Evolutionary conservation across 2,797 vertebrate species (phyloP).

Genomic region (Anguilla anguilla): DNA sequence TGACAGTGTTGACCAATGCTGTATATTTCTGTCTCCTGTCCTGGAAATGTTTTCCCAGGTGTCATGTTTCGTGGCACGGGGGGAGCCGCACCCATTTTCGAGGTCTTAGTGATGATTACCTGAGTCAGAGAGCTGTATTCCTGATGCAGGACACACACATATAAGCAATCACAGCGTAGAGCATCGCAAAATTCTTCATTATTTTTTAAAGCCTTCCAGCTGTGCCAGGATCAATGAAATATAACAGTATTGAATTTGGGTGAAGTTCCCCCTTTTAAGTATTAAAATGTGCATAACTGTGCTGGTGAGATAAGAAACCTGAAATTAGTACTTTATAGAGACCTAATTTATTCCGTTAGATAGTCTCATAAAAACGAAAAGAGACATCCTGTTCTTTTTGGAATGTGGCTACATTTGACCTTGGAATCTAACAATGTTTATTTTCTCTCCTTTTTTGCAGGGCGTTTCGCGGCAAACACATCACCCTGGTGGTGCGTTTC

Average conservation of each 20-base stretch:
- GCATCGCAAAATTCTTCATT: background rate
- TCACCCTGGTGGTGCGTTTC: slow-evolving; percentile 95
- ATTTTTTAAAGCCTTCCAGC: background rate
- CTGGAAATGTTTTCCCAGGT: background rate
- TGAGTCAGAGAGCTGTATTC: background rate
- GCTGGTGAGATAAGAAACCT: background rate
- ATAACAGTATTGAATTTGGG: background rate
- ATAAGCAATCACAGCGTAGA: background rate
- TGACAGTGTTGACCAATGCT: background rate
- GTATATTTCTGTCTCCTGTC: background rate
- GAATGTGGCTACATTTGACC: background rate
- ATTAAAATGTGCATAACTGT: background rate
- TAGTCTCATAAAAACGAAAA: background rate
- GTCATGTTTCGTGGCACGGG: background rate
- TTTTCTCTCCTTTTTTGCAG: slow-evolving; percentile 61
- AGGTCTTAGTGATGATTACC: background rate
- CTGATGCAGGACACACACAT: background rate
- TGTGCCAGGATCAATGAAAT: background rate
- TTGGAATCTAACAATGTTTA: background rate
- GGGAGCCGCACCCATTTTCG: background rate
- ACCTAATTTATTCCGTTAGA: background rate
- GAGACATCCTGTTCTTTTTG: no score
- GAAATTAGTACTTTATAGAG: background rate
- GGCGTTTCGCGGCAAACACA: slow-evolving; percentile 97
- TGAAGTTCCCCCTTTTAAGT: background rate